phyloP scores from a whole-genome alignment of 2,113 vertebrate species.

The Isichthys henryi region DNA sequence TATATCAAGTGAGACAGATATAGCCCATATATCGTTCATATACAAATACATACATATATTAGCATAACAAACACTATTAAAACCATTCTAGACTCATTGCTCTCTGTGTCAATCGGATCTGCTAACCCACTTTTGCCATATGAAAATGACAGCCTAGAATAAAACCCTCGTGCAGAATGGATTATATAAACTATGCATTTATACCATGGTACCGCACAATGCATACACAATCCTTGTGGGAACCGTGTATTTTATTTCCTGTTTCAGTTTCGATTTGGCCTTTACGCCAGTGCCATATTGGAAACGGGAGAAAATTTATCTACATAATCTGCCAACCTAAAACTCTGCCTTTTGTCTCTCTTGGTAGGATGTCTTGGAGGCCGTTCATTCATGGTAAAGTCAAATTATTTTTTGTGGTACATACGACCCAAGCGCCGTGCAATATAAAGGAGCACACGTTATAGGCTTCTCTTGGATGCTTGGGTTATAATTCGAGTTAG shows the following conservation, averaged over 20 bases:
- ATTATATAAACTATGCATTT: neutral
- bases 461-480: neutral
- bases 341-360: neutral
- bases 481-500: neutral
- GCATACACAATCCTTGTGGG: neutral
- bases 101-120: constrained; percentile 1
- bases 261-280: constrained; percentile 6
- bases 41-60: constrained; percentile 6
- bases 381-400: neutral
- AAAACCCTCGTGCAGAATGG: neutral
- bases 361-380: neutral
- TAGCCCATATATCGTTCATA: neutral
- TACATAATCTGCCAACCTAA: neutral
- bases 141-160: neutral
- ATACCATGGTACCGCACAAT: neutral
- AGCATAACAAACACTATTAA: constrained; percentile 4
- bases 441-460: neutral
- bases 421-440: neutral
- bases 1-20: neutral
- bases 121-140: neutral
- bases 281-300: neutral
- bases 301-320: neutral
- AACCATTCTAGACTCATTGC: neutral
- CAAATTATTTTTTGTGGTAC: neutral
- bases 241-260: neutral